A percentile compares a stretch with the other conserved stretches of the same genome.
These are phyloP conservation scores for Agrotis puta DNA, from an alignment of 2,888 invertebrate species.

Conservation along the genomic window DNA sequence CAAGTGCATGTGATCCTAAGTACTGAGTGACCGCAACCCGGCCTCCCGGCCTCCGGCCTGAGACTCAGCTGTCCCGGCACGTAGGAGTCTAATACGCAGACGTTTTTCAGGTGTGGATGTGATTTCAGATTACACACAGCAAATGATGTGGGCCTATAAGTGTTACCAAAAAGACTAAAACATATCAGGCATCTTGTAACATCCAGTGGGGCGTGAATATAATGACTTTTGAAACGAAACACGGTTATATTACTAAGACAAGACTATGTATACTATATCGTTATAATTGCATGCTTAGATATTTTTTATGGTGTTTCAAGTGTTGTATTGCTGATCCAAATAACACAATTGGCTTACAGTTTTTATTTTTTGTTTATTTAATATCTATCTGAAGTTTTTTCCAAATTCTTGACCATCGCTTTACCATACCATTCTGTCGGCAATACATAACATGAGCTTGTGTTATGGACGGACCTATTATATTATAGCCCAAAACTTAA, in stretches of 20 bases:
- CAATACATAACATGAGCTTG: slow-evolving; percentile 83
- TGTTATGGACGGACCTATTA: slow-evolving; percentile 68
- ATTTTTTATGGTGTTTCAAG: slow-evolving; percentile 64
- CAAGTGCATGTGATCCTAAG: slow-evolving; percentile 44
- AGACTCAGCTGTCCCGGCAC: slow-evolving; percentile 19
- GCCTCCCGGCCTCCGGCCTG: slow-evolving; percentile 16
- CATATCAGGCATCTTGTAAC: slow-evolving; percentile 54
- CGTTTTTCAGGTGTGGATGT: slow-evolving; percentile 61
- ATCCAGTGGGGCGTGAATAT: slow-evolving; percentile 55
- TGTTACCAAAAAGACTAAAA: slow-evolving; percentile 61
- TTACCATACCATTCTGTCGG: slow-evolving; percentile 81
- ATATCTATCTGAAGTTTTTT: slow-evolving; percentile 66
- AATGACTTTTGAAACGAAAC: slow-evolving; percentile 63
- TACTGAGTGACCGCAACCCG: slow-evolving; percentile 20
- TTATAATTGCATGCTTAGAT: slow-evolving; percentile 70
- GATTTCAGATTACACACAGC: slow-evolving; percentile 62
- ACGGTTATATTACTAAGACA: slow-evolving; percentile 58
- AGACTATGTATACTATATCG: slow-evolving; percentile 60
- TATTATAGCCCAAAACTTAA: background rate
- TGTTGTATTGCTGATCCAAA: slow-evolving; percentile 65
- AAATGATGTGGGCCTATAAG: slow-evolving; percentile 62
- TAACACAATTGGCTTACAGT: slow-evolving; percentile 83
- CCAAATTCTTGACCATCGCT: slow-evolving; percentile 81
- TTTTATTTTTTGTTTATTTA: slow-evolving; percentile 67
- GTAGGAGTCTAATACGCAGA: slow-evolving; percentile 54